These are phyloP conservation scores for Leucozona laternaria DNA, from an alignment of 2,888 invertebrate genomes.

Conservation along the genomic window DNA sequence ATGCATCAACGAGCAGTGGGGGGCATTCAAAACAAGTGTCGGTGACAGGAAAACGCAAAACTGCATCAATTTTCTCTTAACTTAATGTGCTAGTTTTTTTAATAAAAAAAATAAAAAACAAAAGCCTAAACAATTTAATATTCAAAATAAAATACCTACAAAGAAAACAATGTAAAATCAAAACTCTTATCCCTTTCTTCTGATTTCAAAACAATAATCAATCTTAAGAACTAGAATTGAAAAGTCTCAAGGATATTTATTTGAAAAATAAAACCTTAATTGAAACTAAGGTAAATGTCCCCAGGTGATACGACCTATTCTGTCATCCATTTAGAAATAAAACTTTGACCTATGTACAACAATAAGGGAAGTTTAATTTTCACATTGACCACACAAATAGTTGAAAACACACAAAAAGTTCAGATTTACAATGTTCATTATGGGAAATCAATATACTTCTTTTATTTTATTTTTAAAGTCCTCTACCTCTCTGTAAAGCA, in stretches of 20 bases:
- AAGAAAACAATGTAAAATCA: too few relatives aligned
- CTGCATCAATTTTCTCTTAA: too few relatives aligned
- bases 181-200: too few relatives aligned
- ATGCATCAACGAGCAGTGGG: too few relatives aligned
- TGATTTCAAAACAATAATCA: neutral
- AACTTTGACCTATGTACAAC: neutral
- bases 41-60: too few relatives aligned
- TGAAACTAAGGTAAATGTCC: constrained; percentile 9
- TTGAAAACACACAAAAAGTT: constrained; percentile 17
- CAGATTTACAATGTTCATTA: constrained; percentile 11
- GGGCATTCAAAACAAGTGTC: too few relatives aligned
- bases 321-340: constrained; percentile 2
- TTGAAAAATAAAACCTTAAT: neutral
- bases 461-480: neutral
- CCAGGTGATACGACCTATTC: constrained; percentile 2
- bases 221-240: neutral
- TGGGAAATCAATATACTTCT: neutral
- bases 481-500: neutral
- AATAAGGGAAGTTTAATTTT: neutral
- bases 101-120: too few relatives aligned
- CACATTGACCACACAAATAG: constrained; percentile 13
- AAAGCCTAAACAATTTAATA: too few relatives aligned
- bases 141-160: neutral
- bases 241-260: neutral
- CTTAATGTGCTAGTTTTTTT: too few relatives aligned